These are phyloP conservation scores for Malacoraja senta DNA, from an alignment of 2,797 vertebrate species.

Conservation along the genomic window DNA sequence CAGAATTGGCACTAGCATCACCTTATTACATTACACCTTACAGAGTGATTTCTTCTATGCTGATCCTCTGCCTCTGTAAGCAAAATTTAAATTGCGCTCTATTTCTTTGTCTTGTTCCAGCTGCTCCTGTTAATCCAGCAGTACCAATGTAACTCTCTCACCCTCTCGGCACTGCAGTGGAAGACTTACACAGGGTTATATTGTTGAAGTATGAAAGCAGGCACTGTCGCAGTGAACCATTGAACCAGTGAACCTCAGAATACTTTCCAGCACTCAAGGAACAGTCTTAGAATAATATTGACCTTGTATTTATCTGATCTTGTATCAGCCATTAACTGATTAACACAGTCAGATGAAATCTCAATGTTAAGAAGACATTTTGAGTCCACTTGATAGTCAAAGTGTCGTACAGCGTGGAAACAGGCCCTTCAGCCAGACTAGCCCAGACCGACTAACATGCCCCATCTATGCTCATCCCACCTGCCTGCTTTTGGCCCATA, in stretches of 20 bases:
- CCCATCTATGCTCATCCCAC: too few relatives aligned
- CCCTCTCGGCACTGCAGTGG: background rate
- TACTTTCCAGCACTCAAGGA: background rate
- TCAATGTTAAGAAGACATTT: background rate
- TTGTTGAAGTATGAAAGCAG: background rate
- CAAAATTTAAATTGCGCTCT: slow-evolving; percentile 21
- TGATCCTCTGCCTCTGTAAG: background rate
- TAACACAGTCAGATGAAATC: background rate
- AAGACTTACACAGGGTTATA: background rate
- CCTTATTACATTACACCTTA: background rate
- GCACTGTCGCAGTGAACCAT: background rate
- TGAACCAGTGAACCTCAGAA: background rate
- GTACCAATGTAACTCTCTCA: background rate
- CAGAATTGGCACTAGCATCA: background rate
- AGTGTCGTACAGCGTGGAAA: too few relatives aligned
- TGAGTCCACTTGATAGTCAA: too few relatives aligned
- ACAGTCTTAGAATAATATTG: background rate
- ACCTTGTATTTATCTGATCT: background rate
- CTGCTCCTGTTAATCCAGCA: background rate
- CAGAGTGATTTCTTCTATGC: background rate
- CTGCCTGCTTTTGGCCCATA: too few relatives aligned
- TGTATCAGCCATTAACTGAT: background rate
- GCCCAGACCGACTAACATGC: too few relatives aligned
- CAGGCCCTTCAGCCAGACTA: too few relatives aligned
- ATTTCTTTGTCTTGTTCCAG: slow-evolving; percentile 2